Conservation (phyloP, 2,113 vertebrate genomes). For the Rattus norvegicus region DNA sequence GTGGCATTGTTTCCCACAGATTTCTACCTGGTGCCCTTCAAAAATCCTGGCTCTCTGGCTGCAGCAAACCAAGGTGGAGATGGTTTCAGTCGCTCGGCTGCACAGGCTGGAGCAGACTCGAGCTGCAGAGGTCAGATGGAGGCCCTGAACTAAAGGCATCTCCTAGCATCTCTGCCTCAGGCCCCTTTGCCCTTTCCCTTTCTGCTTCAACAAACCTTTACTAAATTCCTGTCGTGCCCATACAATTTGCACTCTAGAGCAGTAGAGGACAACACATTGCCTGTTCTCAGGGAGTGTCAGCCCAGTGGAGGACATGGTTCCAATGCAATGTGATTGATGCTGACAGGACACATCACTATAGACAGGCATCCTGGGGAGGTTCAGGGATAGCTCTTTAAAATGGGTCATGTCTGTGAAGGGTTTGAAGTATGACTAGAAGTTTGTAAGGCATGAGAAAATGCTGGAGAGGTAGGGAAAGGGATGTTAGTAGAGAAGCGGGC, state of each 20-base stretch:
- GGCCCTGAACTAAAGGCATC: neutral
- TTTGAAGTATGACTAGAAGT: slow-evolving; percentile 18
- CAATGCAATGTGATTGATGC: neutral
- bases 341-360: neutral
- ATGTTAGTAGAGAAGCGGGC: rapidly evolving
- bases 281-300: neutral
- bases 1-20: slow-evolving; percentile 23
- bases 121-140: neutral
- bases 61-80: neutral
- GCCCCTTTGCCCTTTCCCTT: neutral
- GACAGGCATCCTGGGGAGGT: no score
- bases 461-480: neutral
- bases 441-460: neutral
- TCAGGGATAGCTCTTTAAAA: neutral
- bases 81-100: neutral
- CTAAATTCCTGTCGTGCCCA: neutral
- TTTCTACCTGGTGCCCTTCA: neutral
- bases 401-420: neutral
- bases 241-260: rapidly evolving
- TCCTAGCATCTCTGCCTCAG: neutral
- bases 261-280: neutral
- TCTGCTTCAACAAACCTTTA: neutral
- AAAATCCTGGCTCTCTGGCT: neutral
- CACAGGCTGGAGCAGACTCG: neutral
- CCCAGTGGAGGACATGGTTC: no score